Evolutionary conservation across 2,888 invertebrate genomes (phyloP), one percentile per base, ranked within the genome.

Genomic region (Cryptus armator): DNA sequence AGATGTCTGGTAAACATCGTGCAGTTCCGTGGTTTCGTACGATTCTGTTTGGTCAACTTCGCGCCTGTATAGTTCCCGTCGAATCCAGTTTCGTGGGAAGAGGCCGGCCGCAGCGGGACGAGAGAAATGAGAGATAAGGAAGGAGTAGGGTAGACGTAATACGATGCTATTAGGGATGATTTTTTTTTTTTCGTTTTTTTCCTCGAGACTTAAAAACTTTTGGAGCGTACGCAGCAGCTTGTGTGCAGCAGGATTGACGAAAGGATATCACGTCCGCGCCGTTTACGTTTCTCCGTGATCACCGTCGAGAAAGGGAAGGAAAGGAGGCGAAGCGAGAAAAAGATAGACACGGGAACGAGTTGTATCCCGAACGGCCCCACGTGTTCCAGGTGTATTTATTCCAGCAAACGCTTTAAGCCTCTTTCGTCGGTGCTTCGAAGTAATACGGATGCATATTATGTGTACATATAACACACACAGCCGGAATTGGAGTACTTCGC

Each of bases 311-410:
- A 14, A 29, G 29, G 29, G 32, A 14, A 4, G 59, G 29, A 62
- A 14, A 51, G 32, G n/a, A 29, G 67, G 71, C 19, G 12, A 19
- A 66, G 66, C 37, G 80, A 71, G 83, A 83, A 75, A 74, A n/a
- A 24, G 75, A 76, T 76, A 76, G 10, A 64, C 53, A 24, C 19
- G 12, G 43, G 44, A 76, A 51, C 79, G 75, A 70, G 76, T 56
- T 56, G 70, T 67, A 66, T 78, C 62, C 62, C 68, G 62, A 74
- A 51, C 19, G 43, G 48, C 64, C 43, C 76, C 78, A 81, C 78
- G 68, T 84, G 84, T 81, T 81, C 74, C 81, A 84, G 77, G 76
- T 81, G 76, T 72, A 51, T 75, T 62, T 72, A 44, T 46, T 72
- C 56, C 72, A 24, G 53, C 76, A 29, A 76, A 67, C 51, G 66